phyloP scores from a whole-genome alignment of 2,888 invertebrate genomes.

The Phyllotreta striolata region DNA sequence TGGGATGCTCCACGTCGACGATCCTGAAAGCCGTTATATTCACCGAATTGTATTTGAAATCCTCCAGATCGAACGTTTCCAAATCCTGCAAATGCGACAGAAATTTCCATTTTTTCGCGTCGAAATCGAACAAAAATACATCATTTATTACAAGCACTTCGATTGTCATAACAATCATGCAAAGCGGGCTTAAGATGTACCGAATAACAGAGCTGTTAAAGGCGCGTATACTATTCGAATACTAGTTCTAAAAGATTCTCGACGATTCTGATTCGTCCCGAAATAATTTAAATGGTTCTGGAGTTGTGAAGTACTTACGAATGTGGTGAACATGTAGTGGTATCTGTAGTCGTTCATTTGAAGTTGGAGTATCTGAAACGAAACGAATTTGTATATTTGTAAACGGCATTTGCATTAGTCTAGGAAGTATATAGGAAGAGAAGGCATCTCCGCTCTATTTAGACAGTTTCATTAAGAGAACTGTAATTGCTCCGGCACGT shows the following conservation, averaged over 20 bases:
- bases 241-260: conserved; percentile 11
- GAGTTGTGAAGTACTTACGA: conserved; percentile 74
- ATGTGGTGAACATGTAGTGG: conserved; percentile 94
- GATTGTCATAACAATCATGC: too few relatives aligned
- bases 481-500: too few relatives aligned
- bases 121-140: too few relatives aligned
- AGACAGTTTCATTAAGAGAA: too few relatives aligned
- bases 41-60: conserved; percentile 92
- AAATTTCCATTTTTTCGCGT: too few relatives aligned
- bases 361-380: conserved; percentile 83
- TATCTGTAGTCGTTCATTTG: conserved; percentile 97
- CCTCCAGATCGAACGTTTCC: conserved; percentile 86
- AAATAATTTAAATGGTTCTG: neutral
- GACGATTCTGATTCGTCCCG: neutral
- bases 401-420: too few relatives aligned
- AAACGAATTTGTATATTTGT: neutral
- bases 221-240: too few relatives aligned
- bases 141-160: too few relatives aligned
- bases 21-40: conserved; percentile 95
- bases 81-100: conserved; percentile 70
- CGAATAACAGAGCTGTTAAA: neutral
- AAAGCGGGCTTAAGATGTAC: too few relatives aligned
- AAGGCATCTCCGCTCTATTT: too few relatives aligned
- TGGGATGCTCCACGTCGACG: conserved; percentile 80
- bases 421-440: too few relatives aligned